Evolutionary conservation across 2,888 invertebrate genomes (phyloP).

Genomic region (Rhorus exstirpatorius): DNA sequence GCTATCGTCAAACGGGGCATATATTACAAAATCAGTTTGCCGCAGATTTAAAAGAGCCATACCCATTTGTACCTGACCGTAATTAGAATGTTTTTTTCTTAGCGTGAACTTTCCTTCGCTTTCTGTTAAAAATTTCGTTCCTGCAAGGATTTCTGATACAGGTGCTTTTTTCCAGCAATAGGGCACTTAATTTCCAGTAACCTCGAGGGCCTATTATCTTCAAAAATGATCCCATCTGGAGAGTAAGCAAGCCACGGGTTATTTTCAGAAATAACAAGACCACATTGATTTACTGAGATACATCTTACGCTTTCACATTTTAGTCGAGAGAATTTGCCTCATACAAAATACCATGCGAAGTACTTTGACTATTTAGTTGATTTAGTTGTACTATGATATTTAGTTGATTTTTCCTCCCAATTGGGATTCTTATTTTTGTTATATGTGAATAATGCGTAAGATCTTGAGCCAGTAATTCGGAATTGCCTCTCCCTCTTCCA

Average conservation of each 20-base stretch:
- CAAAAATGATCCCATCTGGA: slow-evolving; percentile 65
- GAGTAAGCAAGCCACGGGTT: slow-evolving; percentile 67
- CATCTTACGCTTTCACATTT: too few relatives aligned
- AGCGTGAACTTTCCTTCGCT: slow-evolving; percentile 11
- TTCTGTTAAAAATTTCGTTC: neutral
- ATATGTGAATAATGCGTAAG: too few relatives aligned
- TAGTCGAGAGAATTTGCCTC: too few relatives aligned
- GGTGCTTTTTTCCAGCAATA: slow-evolving; percentile 42
- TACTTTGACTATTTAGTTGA: too few relatives aligned
- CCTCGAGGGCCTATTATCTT: slow-evolving; percentile 51
- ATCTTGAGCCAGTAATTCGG: too few relatives aligned
- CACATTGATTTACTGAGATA: neutral
- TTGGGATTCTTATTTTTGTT: too few relatives aligned
- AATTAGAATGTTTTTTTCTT: slow-evolving; percentile 57
- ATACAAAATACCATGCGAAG: too few relatives aligned
- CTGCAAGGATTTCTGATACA: slow-evolving; percentile 14
- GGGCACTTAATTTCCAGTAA: slow-evolving; percentile 69
- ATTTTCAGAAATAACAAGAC: slow-evolving; percentile 50
- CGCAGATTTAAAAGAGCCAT: slow-evolving; percentile 65
- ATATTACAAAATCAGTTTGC: slow-evolving; percentile 65
- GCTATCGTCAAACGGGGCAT: slow-evolving; percentile 44
- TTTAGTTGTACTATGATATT: too few relatives aligned
- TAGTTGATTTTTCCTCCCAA: too few relatives aligned
- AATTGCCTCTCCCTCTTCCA: too few relatives aligned
- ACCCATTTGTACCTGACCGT: slow-evolving; percentile 63